These are phyloP conservation scores for Syngnathus scovelli DNA, from an alignment of 2,113 vertebrate genomes.

Conservation along the genomic window DNA sequence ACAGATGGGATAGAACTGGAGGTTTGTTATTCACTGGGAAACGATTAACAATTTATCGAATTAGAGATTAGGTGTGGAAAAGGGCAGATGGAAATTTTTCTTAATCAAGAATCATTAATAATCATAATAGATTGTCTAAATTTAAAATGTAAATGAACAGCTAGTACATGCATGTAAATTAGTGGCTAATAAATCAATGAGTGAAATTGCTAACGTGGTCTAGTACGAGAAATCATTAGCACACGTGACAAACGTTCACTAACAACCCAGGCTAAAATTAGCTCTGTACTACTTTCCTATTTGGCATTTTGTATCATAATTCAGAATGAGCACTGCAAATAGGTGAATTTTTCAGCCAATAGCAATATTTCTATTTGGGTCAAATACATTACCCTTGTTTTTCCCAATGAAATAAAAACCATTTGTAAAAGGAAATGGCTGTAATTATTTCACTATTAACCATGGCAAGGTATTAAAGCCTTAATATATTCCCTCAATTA, in stretches of 20 bases:
- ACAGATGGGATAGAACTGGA: slow-evolving; percentile 15
- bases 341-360: too few relatives aligned
- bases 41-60: neutral
- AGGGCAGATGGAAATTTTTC: neutral
- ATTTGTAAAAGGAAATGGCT: neutral
- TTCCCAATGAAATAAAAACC: too few relatives aligned
- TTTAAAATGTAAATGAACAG: neutral
- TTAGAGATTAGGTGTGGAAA: neutral
- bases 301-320: neutral
- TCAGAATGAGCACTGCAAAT: too few relatives aligned
- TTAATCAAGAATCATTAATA: neutral
- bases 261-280: neutral
- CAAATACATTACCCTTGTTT: too few relatives aligned
- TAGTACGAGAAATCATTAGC: too few relatives aligned
- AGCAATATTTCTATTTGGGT: too few relatives aligned
- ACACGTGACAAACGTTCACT: neutral
- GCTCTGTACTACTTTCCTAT: too few relatives aligned
- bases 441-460: neutral
- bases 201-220: too few relatives aligned
- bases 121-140: neutral
- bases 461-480: neutral
- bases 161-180: neutral
- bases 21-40: slow-evolving; percentile 7
- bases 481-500: slow-evolving; percentile 4
- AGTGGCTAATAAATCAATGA: neutral